Percentiles rank a stretch among this genome's conserved stretches.
phyloP scores from a whole-genome alignment of 2,888 invertebrate species.

The Meandrusa payeni region DNA sequence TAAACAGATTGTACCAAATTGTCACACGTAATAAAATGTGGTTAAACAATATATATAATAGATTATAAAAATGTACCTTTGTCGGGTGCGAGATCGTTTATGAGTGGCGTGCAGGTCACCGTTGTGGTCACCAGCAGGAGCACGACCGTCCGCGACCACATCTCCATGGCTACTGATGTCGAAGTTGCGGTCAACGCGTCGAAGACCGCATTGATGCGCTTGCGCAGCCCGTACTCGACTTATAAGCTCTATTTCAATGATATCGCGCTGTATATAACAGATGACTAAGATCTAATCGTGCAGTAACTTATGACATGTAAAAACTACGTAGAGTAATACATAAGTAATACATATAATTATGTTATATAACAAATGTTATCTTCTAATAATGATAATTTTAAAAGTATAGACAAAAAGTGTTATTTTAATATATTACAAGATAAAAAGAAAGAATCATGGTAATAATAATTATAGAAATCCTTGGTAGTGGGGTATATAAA shows the following conservation, averaged over 20 bases:
- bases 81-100: conserved; percentile 60
- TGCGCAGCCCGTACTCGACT: conserved; percentile 48
- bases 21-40: too few relatives aligned
- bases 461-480: too few relatives aligned
- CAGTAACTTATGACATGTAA: too few relatives aligned
- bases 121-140: conserved; percentile 45
- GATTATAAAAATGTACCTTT: conserved; percentile 47
- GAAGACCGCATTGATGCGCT: conserved; percentile 50
- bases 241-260: conserved; percentile 45
- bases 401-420: too few relatives aligned
- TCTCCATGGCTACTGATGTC: conserved; percentile 64
- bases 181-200: conserved; percentile 36
- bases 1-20: too few relatives aligned
- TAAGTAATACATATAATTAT: too few relatives aligned
- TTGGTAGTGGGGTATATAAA: too few relatives aligned
- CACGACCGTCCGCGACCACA: conserved; percentile 54
- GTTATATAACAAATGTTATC: too few relatives aligned
- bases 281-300: conserved; percentile 20
- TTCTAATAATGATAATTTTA: too few relatives aligned
- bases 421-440: too few relatives aligned
- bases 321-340: too few relatives aligned
- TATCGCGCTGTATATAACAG: conserved; percentile 20
- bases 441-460: too few relatives aligned
- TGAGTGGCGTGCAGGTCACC: conserved; percentile 51
- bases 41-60: conserved; percentile 12